phyloP scores from a whole-genome alignment of 2,113 vertebrate species.

The Cardinalis cardinalis region DNA sequence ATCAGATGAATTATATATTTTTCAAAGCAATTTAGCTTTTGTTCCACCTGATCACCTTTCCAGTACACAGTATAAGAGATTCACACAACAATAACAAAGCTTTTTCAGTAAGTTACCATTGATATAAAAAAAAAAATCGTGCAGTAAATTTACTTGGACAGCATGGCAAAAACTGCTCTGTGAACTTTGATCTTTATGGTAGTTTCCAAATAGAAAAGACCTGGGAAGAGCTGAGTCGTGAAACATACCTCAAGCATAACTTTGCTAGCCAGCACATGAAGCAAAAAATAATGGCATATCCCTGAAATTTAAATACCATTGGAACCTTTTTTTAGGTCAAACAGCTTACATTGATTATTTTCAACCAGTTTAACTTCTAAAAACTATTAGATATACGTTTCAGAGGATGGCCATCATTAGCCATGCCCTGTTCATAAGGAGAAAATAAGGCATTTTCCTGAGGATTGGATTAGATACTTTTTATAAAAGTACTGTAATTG shows the following conservation, averaged over 20 bases:
- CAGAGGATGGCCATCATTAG: not conserved
- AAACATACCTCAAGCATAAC: not conserved
- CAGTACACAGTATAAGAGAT: not conserved
- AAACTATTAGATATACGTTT: not conserved
- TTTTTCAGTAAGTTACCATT: not conserved
- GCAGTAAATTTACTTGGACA: not conserved
- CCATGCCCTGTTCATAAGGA: accelerated
- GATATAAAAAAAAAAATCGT: not conserved
- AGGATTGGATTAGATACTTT: not conserved
- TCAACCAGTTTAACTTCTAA: not conserved
- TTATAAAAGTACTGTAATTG: not conserved
- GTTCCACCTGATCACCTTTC: not conserved
- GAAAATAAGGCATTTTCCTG: not conserved
- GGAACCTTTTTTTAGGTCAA: not conserved
- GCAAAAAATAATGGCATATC: not conserved
- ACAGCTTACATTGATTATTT: not conserved
- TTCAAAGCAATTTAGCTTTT: not conserved
- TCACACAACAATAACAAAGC: not conserved
- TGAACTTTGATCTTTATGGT: not conserved
- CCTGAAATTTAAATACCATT: not conserved
- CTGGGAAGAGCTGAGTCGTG: not conserved
- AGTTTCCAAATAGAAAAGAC: not conserved
- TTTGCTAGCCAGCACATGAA: not conserved
- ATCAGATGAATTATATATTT: not conserved
- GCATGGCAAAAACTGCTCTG: not conserved